Evolutionary conservation across 92 coral and sea anemone genomes (phyloP), one percentile per base, ranked within the genome.

Genomic region (Heliopora coerulea): DNA sequence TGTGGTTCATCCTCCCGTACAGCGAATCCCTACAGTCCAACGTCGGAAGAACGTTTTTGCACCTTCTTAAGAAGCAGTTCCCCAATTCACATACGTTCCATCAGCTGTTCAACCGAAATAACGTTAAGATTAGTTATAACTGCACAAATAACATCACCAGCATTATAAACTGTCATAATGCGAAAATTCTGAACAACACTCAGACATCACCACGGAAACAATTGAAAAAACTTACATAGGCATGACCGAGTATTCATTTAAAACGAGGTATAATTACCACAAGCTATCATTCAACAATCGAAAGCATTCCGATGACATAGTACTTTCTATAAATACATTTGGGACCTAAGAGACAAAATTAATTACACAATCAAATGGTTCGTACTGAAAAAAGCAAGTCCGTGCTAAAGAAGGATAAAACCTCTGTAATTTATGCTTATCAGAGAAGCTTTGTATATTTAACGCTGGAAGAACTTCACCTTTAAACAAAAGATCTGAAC

Each of bases 371-470:
- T 4, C 1, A 13, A 69, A 69, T 48, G 62, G 62, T 69, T 37
- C 21, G 31, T 69, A 26, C 60, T 69, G 6, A 24, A 21, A 67
- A 15, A 24, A 40, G 74, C 74, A 35, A 67, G 74, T 46, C 27
- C 74, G 21, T 67, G 21, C 62, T n/a, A 41, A 46, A 41, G 76
- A 0, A 48, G 57, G 18, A n/a, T 48, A 60, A n/a, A 39, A 60
- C n/a, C 19, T 19, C 76, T 69, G 76, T 39, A 49, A 69, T 18
- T 56, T 77, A 27, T 77, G 75, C 75, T 73, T 78, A 49, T 30
- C 83, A 50, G 83, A 78, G 54, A 78, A 78, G 21, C 62, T 78
- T 1, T 62, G 56, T 62, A 78, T 78, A 50, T 63, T 78, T 17
- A 78, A 56, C 39, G 68, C 83, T 28, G 56, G 65, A 52, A 65